These are phyloP conservation scores for Hartigia nigra DNA, from an alignment of 2,888 invertebrate genomes.

Conservation along the genomic window DNA sequence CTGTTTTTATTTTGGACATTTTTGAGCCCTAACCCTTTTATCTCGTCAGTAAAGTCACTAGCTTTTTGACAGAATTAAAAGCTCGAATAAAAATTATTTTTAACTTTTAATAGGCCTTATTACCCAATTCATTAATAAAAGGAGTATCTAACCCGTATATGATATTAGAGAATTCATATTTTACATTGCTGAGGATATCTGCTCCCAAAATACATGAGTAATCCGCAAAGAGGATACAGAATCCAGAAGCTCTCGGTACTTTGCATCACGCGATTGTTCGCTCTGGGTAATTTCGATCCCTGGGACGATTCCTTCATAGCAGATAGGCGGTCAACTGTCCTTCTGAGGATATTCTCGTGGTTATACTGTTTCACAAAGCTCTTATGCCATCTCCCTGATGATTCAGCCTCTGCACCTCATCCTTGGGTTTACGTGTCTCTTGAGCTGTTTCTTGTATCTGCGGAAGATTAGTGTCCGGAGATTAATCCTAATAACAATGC, in stretches of 20 bases:
- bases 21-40: no score
- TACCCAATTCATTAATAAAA: neutral
- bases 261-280: neutral
- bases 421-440: neutral
- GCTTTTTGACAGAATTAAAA: no score
- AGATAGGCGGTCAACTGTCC: neutral
- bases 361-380: neutral
- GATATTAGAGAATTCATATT: neutral
- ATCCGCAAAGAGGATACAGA: neutral
- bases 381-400: neutral
- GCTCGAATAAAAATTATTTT: no score
- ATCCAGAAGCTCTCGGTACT: neutral
- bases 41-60: no score
- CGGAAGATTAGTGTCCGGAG: neutral
- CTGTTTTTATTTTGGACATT: no score
- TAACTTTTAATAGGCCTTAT: neutral
- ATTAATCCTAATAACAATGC: neutral
- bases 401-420: neutral
- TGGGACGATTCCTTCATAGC: neutral
- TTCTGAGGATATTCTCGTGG: neutral
- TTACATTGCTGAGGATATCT: neutral
- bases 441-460: neutral
- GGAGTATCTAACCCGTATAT: neutral
- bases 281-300: neutral
- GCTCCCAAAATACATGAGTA: neutral